A percentile compares a stretch with the other conserved stretches of the same genome.
Conservation (phyloP, 2,797 vertebrate species). For the Rhinatrema bivittatum region DNA sequence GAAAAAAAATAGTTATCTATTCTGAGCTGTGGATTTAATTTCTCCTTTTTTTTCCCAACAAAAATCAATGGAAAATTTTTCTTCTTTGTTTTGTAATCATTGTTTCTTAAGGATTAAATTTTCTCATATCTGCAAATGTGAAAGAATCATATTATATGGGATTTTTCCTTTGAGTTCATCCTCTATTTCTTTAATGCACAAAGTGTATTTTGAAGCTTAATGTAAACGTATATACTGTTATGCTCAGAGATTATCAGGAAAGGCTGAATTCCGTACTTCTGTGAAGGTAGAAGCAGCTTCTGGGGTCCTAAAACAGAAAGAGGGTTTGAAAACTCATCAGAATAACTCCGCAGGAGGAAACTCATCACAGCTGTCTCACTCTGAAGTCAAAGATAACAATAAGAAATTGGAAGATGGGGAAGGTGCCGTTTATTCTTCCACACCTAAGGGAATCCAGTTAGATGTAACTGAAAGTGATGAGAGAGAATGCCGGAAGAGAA, state of each 20-base stretch:
- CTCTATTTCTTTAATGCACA: not conserved
- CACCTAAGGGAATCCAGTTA: no score
- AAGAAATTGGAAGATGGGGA: no score
- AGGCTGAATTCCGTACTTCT: conserved; percentile 11
- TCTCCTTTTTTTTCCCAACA: not conserved
- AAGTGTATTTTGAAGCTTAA: not conserved
- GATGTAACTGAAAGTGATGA: not conserved
- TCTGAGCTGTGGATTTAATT: conserved; percentile 6
- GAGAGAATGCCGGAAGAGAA: not conserved
- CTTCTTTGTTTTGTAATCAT: conserved; percentile 4
- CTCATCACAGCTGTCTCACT: no score
- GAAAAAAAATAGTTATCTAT: conserved; percentile 21
- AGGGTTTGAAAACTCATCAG: not conserved
- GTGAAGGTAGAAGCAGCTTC: conserved; percentile 14
- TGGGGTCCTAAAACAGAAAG: no score
- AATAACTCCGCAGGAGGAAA: no score
- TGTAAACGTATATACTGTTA: conserved; percentile 19
- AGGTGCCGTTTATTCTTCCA: no score
- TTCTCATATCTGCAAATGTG: not conserved
- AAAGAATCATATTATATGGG: not conserved
- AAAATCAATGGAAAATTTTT: not conserved
- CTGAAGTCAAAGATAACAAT: no score
- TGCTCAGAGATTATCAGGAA: conserved; percentile 25
- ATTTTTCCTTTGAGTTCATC: conserved; percentile 2
- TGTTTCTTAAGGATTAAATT: conserved; percentile 3